phyloP scores from a whole-genome alignment of 2,113 vertebrate species.

The Diadophis punctatus region DNA sequence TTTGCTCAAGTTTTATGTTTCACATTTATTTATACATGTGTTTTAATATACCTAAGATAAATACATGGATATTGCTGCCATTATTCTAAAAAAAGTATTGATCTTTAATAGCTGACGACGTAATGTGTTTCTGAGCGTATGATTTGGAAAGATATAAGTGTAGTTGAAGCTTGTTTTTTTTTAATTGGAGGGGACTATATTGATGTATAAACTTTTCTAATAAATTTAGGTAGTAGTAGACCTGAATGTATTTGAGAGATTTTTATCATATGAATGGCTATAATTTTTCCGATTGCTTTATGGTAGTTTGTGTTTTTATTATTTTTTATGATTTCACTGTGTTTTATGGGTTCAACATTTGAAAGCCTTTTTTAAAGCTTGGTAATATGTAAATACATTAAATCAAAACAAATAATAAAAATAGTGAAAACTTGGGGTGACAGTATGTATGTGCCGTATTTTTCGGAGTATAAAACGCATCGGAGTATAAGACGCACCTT shows the following conservation, averaged over 20 bases:
- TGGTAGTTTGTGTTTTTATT: no score
- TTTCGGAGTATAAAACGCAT: no score
- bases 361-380: no score
- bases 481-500: no score
- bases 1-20: slow-evolving; percentile 24
- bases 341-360: no score
- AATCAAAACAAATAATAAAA: no score
- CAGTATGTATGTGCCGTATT: no score
- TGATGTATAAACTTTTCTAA: background rate
- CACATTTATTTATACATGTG: slow-evolving; percentile 2
- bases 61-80: background rate
- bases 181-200: background rate
- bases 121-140: background rate
- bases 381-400: no score
- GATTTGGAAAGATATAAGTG: background rate
- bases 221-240: background rate
- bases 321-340: no score
- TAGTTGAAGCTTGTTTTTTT: background rate
- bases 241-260: background rate
- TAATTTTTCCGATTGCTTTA: background rate
- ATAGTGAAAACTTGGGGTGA: no score
- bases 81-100: background rate
- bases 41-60: slow-evolving; percentile 14
- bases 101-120: background rate
- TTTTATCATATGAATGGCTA: background rate